Evolutionary conservation across 2,888 invertebrate genomes (phyloP).

Genomic region (Tetragonula carbonaria): DNA sequence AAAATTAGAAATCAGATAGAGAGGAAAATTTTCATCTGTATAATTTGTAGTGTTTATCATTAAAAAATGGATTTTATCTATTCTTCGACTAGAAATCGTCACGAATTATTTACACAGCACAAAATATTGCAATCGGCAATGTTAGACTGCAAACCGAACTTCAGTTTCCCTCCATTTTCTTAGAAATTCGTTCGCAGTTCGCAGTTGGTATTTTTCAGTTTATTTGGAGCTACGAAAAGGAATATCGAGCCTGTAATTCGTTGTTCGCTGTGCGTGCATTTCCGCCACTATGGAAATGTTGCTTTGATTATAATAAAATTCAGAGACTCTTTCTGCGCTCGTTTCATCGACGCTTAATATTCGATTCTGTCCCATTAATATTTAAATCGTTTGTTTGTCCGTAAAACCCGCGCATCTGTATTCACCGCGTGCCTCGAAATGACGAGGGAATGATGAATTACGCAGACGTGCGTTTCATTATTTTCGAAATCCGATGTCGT

Average conservation of each 20-base stretch:
- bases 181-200: neutral
- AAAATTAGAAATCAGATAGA: neutral
- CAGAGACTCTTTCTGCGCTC: too few relatives aligned
- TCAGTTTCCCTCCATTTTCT: neutral
- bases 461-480: constrained; percentile 4
- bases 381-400: neutral
- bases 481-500: neutral
- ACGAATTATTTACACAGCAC: neutral
- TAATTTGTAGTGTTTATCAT: too few relatives aligned
- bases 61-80: too few relatives aligned
- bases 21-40: too few relatives aligned
- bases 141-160: neutral
- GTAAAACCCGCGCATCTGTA: neutral
- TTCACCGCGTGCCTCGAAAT: neutral
- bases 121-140: neutral
- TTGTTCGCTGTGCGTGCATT: too few relatives aligned
- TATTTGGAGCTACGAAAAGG: neutral
- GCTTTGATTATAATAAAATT: neutral
- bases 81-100: too few relatives aligned
- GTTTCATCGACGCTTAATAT: neutral
- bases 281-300: neutral
- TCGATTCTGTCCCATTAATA: neutral
- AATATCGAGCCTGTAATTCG: neutral
- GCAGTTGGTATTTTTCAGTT: neutral
- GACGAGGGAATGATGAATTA: neutral